Conservation (phyloP, 2,797 vertebrate genomes). For the Nyctalus aviator region DNA sequence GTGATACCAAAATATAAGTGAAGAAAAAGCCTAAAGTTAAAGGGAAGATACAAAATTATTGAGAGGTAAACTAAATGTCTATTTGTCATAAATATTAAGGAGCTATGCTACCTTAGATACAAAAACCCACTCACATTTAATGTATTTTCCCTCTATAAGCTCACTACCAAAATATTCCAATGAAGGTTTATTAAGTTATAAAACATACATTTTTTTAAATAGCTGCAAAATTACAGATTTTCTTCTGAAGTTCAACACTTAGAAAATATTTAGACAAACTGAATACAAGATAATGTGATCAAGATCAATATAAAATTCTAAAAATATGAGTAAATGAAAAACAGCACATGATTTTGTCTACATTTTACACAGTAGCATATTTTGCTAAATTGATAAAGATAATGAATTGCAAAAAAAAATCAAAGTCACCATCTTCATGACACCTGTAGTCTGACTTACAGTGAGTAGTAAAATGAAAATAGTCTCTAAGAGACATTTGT, state of each 20-base stretch:
- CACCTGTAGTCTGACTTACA: background rate
- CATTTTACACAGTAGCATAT: constrained; percentile 27
- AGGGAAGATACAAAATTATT: background rate
- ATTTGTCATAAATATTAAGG: background rate
- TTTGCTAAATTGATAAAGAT: constrained; percentile 32
- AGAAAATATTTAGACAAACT: constrained; percentile 54
- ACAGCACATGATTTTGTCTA: background rate
- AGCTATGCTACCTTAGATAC: background rate
- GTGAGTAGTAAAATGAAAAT: background rate
- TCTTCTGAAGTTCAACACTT: constrained; percentile 16
- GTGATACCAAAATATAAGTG: constrained; percentile 13
- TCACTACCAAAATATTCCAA: background rate
- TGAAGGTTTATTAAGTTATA: background rate
- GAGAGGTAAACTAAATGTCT: background rate
- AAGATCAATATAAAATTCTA: constrained; percentile 4
- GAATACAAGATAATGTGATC: background rate
- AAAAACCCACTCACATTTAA: background rate
- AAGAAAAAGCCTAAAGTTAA: background rate
- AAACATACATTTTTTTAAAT: background rate
- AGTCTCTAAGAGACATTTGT: background rate
- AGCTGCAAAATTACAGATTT: constrained; percentile 19
- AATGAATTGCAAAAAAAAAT: background rate
- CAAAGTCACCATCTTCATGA: background rate
- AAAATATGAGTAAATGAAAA: constrained; percentile 37
- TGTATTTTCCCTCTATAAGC: background rate